Base-by-base conservation (phyloP, 92 coral and sea anemone species). In the Porites evermanni region DNA sequence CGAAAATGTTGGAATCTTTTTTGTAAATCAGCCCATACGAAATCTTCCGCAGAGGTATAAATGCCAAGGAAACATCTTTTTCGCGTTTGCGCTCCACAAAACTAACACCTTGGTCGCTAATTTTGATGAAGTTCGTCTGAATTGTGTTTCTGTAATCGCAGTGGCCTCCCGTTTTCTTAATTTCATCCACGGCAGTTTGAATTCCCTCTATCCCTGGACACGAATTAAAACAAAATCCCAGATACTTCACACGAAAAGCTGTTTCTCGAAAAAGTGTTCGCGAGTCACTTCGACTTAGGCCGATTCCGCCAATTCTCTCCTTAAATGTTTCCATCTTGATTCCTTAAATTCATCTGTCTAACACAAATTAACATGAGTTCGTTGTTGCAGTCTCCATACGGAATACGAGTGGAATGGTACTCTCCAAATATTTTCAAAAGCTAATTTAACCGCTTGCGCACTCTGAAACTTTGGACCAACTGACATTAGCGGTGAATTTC, bases 41-140 rank as follows among this genome's bases (percentile, higher is more conserved):
- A 21, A 94, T 87, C 59, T 96, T 92, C 7, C 82, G 88, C 19
- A 94, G 85, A 6, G 95, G 96, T 59, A 94, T 86, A 32, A 90
- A 81, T 32, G 71, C 72, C 8, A 81, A 59, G 21, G 53, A 24
- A 2, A 21, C 72, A 24, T 80, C 69, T 68, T 58, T 47, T 14
- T 91, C 91, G 52, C 87, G 79, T 67, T 84, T 88, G 29, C 77
- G 85, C 65, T 70, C 69, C 56, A 87, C 76, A 26, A 91, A 78
- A 68, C 88, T 68, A 44, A 91, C 18, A 44, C 93, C 93, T 12
- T 64, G 51, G 54, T 72, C 79, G 77, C 80, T 77, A 8, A 91
- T 77, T 78, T 87, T 82, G 67, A 91, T 64, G 88, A 53, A 91
- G 66, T 87, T 82, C 53, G 86, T 70, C 59, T 87, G 91, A 85